Evolutionary conservation across 2,797 vertebrate genomes (phyloP).

Genomic region (Coranthus polyacanthus): DNA sequence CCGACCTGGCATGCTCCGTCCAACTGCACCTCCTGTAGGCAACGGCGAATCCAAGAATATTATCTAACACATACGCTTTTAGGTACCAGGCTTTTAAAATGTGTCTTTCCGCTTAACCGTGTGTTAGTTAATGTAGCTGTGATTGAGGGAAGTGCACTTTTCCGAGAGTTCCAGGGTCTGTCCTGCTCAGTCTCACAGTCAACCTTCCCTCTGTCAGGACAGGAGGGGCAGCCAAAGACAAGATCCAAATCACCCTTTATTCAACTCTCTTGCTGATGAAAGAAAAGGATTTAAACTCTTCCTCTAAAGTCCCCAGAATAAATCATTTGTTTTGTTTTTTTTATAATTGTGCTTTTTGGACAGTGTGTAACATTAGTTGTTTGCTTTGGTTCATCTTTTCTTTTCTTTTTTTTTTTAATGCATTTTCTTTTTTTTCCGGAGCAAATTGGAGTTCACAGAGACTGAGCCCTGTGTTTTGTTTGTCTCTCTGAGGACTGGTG

Average conservation of each 20-base stretch:
- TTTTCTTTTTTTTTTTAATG: neutral
- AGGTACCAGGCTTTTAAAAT: neutral
- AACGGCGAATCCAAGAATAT: neutral
- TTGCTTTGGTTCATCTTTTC: slow-evolving; percentile 23
- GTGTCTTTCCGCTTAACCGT: neutral
- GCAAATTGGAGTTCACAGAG: slow-evolving; percentile 38
- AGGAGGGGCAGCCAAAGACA: slow-evolving; percentile 11
- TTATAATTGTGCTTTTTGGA: slow-evolving; percentile 20
- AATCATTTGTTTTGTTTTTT: neutral
- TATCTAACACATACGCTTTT: slow-evolving; percentile 8
- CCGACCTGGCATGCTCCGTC: slow-evolving; percentile 16
- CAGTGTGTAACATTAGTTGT: neutral
- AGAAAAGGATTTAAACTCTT: slow-evolving; percentile 32
- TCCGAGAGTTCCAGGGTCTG: neutral
- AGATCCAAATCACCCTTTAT: slow-evolving; percentile 25
- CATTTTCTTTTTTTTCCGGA: slow-evolving; percentile 26
- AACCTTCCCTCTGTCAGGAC: slow-evolving; percentile 23
- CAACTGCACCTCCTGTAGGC: slow-evolving; percentile 43
- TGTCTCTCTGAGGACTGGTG: slow-evolving; percentile 32
- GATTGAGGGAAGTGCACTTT: slow-evolving; percentile 8
- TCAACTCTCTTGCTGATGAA: slow-evolving; percentile 15
- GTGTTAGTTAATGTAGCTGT: slow-evolving; percentile 18
- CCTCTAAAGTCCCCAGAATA: slow-evolving; percentile 40
- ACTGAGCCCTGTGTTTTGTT: slow-evolving; percentile 47
- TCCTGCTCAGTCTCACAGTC: slow-evolving; percentile 39